A percentile compares a stretch with the other conserved stretches of the same genome.
Evolutionary conservation across 2,113 vertebrate genomes (phyloP).

Genomic region (Dasypus novemcinctus): DNA sequence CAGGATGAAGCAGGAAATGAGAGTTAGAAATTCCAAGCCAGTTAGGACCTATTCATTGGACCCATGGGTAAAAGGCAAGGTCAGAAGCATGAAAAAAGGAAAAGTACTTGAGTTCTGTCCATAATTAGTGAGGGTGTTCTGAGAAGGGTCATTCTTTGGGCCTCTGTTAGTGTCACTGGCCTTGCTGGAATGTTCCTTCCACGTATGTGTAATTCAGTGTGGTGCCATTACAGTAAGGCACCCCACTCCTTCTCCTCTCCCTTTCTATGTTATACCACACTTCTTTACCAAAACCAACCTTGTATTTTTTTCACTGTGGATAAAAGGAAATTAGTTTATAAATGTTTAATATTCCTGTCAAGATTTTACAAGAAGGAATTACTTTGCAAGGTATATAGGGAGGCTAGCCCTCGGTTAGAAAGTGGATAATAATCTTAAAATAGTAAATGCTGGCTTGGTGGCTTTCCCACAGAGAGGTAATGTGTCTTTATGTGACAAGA

Average conservation of each 20-base stretch:
- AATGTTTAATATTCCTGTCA: conserved; percentile 72
- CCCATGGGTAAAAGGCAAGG: neutral
- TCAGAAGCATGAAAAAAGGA: neutral
- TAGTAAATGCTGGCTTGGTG: conserved; percentile 56
- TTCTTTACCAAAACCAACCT: neutral
- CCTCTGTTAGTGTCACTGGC: neutral
- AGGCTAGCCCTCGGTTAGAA: conserved; percentile 11
- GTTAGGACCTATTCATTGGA: neutral
- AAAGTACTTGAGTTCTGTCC: neutral
- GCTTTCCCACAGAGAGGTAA: conserved; percentile 56
- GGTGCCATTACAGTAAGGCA: neutral
- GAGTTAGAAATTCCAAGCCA: neutral
- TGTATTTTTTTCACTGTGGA: conserved; percentile 41
- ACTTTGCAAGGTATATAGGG: conserved; percentile 33
- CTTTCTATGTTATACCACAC: neutral
- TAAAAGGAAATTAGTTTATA: conserved; percentile 56
- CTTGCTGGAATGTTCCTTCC: neutral
- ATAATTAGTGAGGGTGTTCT: neutral
- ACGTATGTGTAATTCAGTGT: neutral
- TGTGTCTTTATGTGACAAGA: conserved; percentile 28
- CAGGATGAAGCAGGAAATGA: neutral
- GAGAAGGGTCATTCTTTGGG: neutral
- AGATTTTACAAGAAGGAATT: conserved; percentile 63
- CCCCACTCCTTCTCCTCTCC: neutral
- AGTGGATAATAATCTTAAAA: conserved; percentile 65